phyloP scores from a whole-genome alignment of 2,888 invertebrate species.

The Parelbella ahira region DNA sequence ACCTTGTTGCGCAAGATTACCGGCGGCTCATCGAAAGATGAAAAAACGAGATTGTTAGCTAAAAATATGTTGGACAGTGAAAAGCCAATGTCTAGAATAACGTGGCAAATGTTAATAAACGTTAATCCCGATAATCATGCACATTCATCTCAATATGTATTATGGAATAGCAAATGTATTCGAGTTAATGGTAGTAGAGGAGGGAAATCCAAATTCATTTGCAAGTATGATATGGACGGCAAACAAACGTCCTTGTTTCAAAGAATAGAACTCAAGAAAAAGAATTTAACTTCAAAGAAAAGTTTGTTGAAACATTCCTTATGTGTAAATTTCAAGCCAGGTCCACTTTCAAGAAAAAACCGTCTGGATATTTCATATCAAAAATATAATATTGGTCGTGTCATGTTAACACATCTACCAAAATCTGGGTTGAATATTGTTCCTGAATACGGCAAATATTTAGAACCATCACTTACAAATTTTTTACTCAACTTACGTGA shows the following conservation, averaged over 20 bases:
- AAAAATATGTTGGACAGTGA: slow-evolving; percentile 50
- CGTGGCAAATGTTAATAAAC: slow-evolving; percentile 70
- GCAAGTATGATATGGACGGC: slow-evolving; percentile 46
- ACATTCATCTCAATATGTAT: slow-evolving; percentile 52
- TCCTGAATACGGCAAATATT: slow-evolving; percentile 64
- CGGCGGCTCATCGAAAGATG: slow-evolving; percentile 47
- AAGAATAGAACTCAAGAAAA: slow-evolving; percentile 32
- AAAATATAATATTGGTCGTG: slow-evolving; percentile 63
- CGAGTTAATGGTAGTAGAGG: slow-evolving; percentile 61
- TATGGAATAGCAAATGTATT: slow-evolving; percentile 58
- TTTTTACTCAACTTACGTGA: slow-evolving; percentile 60
- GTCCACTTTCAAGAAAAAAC: slow-evolving; percentile 76
- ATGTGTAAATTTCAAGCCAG: slow-evolving; percentile 75
- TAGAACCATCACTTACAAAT: slow-evolving; percentile 62
- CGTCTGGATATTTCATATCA: slow-evolving; percentile 63
- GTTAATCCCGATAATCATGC: slow-evolving; percentile 54
- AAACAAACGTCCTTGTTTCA: slow-evolving; percentile 31
- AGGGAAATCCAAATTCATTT: slow-evolving; percentile 56
- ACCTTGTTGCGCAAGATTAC: slow-evolving; percentile 58
- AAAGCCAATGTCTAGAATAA: slow-evolving; percentile 52
- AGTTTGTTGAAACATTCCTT: slow-evolving; percentile 52
- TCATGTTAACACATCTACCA: slow-evolving; percentile 72
- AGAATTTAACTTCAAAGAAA: slow-evolving; percentile 38
- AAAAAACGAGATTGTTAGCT: slow-evolving; percentile 52
- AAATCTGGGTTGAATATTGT: slow-evolving; percentile 67